Percentiles rank a stretch among this genome's conserved stretches.
phyloP scores from a whole-genome alignment of 2,113 vertebrate genomes.

The Antechinus flavipes region DNA sequence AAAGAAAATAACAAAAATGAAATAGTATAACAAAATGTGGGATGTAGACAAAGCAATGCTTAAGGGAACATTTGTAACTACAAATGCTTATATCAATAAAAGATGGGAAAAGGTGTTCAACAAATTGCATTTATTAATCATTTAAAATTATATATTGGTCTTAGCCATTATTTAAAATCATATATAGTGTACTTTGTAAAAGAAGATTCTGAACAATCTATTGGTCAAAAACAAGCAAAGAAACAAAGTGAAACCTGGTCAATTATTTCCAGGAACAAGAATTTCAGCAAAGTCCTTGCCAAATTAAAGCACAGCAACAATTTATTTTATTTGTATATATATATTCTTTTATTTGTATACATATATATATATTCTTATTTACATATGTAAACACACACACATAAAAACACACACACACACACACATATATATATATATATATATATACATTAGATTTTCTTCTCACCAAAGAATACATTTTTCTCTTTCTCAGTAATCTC shows the following conservation, averaged over 20 bases:
- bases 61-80: not conserved
- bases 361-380: too few species aligned
- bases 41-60: not conserved
- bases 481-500: too few species aligned
- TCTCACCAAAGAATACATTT: too few species aligned
- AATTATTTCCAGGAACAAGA: not conserved
- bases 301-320: not conserved
- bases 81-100: not conserved
- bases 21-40: not conserved
- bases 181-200: not conserved
- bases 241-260: not conserved
- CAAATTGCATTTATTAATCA: not conserved
- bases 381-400: too few species aligned
- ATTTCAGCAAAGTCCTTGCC: not conserved
- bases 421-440: too few species aligned
- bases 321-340: too few species aligned
- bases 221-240: not conserved
- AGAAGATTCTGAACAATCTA: not conserved
- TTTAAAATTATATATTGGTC: not conserved
- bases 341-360: too few species aligned
- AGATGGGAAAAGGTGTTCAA: not conserved
- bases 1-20: not conserved
- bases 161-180: not conserved
- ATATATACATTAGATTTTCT: too few species aligned
- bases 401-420: too few species aligned